These are phyloP conservation scores for Cephus pygmeus DNA, from an alignment of 2,888 invertebrate species.

Conservation along the genomic window DNA sequence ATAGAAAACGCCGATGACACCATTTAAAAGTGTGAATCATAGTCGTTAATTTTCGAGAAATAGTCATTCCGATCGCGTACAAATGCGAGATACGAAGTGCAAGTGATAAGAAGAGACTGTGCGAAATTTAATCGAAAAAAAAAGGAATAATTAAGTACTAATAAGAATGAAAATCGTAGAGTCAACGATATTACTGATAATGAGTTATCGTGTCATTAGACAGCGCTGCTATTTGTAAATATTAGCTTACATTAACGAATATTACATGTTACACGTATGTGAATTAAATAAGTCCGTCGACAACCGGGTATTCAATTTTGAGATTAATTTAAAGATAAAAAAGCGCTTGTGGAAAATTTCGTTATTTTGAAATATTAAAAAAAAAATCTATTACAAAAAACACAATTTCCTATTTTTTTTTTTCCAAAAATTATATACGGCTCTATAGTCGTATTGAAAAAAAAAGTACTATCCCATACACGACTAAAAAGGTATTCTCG, in stretches of 20 bases:
- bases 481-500: too few relatives aligned
- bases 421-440: not conserved
- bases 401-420: not conserved
- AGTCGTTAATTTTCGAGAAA: not conserved
- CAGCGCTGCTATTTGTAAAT: constrained; percentile 40
- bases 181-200: not conserved
- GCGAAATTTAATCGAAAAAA: not conserved
- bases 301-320: not conserved
- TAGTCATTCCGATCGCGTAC: not conserved
- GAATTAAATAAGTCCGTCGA: not conserved
- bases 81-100: not conserved
- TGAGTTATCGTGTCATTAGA: constrained; percentile 18
- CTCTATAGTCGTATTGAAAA: not conserved
- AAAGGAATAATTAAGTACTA: not conserved
- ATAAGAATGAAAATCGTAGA: not conserved
- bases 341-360: too few relatives aligned
- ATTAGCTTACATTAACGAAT: constrained; percentile 16
- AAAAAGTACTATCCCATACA: too few relatives aligned
- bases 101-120: not conserved
- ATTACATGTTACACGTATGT: not conserved
- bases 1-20: constrained; percentile 9
- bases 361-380: not conserved
- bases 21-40: not conserved
- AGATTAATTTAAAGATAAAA: too few relatives aligned
- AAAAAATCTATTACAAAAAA: not conserved